Conservation (phyloP, 2,113 vertebrate genomes). For the Lamprologus ornatipinnis region DNA sequence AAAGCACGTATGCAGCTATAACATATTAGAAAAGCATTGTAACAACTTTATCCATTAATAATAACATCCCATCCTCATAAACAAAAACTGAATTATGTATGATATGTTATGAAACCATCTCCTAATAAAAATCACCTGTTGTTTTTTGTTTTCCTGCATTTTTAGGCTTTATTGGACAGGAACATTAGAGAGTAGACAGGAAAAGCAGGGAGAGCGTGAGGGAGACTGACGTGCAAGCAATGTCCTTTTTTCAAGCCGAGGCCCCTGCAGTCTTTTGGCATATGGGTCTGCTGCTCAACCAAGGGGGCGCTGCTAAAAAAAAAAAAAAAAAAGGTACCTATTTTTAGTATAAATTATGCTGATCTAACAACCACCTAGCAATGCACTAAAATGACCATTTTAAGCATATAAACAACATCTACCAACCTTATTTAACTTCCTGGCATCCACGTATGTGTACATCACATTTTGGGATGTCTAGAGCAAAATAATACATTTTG, state of each 20-base stretch:
- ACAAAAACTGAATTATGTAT: background rate
- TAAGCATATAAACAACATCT: background rate
- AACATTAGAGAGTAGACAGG: background rate
- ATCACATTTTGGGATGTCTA: background rate
- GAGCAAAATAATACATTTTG: too few species aligned
- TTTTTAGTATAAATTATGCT: background rate
- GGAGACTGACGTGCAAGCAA: background rate
- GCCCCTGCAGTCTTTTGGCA: background rate
- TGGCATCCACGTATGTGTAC: fast-evolving
- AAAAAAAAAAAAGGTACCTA: background rate
- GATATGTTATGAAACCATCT: background rate
- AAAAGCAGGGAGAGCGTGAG: background rate
- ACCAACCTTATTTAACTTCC: background rate
- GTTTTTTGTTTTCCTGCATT: background rate
- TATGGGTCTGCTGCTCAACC: background rate
- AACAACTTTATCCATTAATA: background rate
- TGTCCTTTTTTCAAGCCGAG: background rate
- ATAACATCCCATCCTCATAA: background rate
- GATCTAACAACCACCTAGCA: background rate
- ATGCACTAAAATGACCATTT: background rate
- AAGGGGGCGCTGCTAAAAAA: fast-evolving
- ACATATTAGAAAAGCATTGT: background rate
- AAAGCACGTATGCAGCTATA: fast-evolving
- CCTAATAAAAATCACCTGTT: background rate
- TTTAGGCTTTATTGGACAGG: background rate